Base-by-base conservation (phyloP, 2,888 invertebrate genomes). In the Drepanosiphum platanoidis region DNA sequence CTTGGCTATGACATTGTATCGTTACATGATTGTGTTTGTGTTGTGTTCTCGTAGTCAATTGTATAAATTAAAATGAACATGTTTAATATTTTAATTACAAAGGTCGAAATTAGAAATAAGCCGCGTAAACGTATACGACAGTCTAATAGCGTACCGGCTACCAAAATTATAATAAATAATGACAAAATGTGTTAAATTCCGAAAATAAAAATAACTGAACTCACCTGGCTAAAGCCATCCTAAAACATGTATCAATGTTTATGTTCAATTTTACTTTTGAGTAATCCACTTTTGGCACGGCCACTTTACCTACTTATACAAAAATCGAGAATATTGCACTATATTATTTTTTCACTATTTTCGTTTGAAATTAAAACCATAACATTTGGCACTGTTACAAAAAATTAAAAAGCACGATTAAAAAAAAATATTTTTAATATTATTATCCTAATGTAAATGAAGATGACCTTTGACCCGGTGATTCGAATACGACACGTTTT, bases 221-320 rank as follows among this genome's bases (percentile, higher is more conserved):
- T 91, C 91, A 93, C 92, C 92, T 92, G 90, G 92, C 92, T 90
- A 92, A 91, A 90, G 92, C 92, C 92, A 93, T 93, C 91, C 92
- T 92, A 90, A 92, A 92, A 92, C 92, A 90, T 89, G 91, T 91
- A 91, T 92, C 92, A 91, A 92, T 90, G 89, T 89, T 89, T 88
- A 89, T 89, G 88, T 89, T 88, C 87, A 88, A 88, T 88, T 88
- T 88, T 88, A 84, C 84, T 84, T 89, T 89, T 89, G 88, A 88
- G 87, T 89, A 89, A 89, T 89, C 89, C 89, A 89, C 89, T 89
- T 89, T 89, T 90, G 89, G 90, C 90, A 90, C 90, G 89, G 90
- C 89, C 90, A 89, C 84, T 84, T 84, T 84, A 84, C 32, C n/a
- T 77, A 84, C 32, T 46, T 52, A 7, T 46, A 36, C 9, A 71